Evolutionary conservation across 2,797 vertebrate species (phyloP).

Genomic region (Atherinosoma microstoma): DNA sequence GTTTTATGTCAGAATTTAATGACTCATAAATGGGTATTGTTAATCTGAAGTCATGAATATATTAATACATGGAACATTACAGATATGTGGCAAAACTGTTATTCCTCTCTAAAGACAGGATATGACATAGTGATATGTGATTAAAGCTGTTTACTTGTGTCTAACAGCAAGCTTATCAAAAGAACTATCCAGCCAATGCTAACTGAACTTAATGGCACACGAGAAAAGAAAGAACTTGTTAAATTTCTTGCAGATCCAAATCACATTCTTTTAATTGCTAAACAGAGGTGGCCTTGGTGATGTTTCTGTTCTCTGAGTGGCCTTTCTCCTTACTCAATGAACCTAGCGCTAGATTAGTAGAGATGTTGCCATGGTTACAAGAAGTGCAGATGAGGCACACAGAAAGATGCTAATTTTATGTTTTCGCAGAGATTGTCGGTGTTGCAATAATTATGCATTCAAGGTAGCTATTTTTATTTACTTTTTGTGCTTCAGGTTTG

Average conservation of each 20-base stretch:
- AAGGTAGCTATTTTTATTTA: no score
- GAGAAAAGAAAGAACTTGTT: no score
- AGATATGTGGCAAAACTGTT: no score
- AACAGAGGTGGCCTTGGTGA: not conserved
- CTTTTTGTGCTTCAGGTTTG: no score
- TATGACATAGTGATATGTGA: not conserved
- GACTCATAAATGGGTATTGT: not conserved
- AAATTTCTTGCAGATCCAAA: not conserved
- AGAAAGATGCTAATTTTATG: not conserved
- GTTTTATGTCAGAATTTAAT: not conserved
- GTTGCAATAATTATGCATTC: not conserved
- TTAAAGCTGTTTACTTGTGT: not conserved
- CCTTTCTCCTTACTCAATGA: not conserved
- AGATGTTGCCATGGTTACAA: slow-evolving; percentile 42
- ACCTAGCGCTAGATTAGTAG: not conserved
- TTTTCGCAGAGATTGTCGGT: not conserved
- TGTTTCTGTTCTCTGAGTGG: not conserved
- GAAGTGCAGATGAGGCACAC: not conserved
- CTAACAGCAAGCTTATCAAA: not conserved
- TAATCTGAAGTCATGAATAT: not conserved
- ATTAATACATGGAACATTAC: not conserved
- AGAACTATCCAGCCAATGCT: not conserved
- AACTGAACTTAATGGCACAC: not conserved
- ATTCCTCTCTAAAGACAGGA: not conserved
- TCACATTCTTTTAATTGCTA: not conserved